These are phyloP conservation scores for Etheostoma perlongum DNA, from an alignment of 2,797 vertebrate genomes.

Conservation along the genomic window DNA sequence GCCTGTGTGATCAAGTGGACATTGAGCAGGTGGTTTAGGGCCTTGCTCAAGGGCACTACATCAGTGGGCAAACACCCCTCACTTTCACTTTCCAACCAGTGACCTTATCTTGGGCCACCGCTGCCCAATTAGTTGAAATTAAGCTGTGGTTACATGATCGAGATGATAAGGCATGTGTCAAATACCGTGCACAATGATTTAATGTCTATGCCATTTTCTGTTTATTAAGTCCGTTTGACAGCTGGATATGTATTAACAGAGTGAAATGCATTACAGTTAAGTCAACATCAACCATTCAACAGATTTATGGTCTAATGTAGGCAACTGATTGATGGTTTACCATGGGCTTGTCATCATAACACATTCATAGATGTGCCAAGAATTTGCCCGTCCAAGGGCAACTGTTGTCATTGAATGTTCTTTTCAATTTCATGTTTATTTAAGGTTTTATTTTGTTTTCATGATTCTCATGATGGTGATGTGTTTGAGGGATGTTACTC, in stretches of 20 bases:
- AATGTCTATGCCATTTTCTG: slow-evolving; percentile 1
- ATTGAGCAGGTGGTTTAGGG: slow-evolving; percentile 7
- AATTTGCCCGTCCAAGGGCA: slow-evolving; percentile 29
- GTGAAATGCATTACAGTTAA: slow-evolving; percentile 29
- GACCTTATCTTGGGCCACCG: not conserved
- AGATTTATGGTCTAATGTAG: slow-evolving; percentile 24
- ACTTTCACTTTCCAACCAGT: slow-evolving; percentile 3
- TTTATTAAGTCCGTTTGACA: slow-evolving; percentile 20
- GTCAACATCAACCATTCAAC: slow-evolving; percentile 6
- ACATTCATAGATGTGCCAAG: slow-evolving; percentile 19
- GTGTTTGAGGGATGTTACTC: not conserved
- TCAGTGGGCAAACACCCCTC: not conserved
- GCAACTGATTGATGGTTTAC: slow-evolving; percentile 14
- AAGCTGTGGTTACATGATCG: slow-evolving; percentile 6
- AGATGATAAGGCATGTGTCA: not conserved
- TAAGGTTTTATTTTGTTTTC: slow-evolving; percentile 8
- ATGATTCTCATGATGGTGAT: not conserved
- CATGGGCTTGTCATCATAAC: slow-evolving; percentile 11
- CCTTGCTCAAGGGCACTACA: slow-evolving; percentile 12
- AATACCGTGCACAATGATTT: not conserved
- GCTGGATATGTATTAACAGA: slow-evolving; percentile 25
- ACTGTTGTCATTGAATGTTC: not conserved
- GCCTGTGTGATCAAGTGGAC: not conserved
- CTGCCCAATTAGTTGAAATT: not conserved
- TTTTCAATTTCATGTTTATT: not conserved